Evolutionary conservation across 1,140 invertebrate species (phyloP).

Genomic region (Aphelinus atriplicis): DNA sequence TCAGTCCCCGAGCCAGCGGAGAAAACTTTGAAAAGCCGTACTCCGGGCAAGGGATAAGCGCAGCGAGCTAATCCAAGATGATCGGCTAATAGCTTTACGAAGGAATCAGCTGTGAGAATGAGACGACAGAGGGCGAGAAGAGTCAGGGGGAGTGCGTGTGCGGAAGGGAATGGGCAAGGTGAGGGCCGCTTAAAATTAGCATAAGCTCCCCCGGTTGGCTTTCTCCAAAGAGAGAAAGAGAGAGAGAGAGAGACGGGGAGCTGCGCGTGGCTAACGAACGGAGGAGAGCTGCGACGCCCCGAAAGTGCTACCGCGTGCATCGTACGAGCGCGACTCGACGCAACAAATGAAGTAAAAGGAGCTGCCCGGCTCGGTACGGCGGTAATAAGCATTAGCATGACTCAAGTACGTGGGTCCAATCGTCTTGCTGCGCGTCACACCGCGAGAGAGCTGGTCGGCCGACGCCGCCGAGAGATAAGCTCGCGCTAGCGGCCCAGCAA

Average conservation of each 20-base stretch:
- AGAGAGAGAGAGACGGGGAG: too few species aligned
- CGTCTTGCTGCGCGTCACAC: too few species aligned
- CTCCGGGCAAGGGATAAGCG: slow-evolving; percentile 38
- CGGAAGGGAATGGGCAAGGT: neutral
- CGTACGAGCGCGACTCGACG: neutral
- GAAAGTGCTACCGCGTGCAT: slow-evolving; percentile 45
- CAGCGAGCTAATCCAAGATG: slow-evolving; percentile 64
- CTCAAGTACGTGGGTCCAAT: too few species aligned
- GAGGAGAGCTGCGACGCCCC: slow-evolving; percentile 43
- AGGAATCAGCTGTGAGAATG: slow-evolving; percentile 56
- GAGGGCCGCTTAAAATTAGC: slow-evolving; percentile 47
- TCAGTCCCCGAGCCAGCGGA: neutral
- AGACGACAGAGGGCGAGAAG: neutral
- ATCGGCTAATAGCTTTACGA: slow-evolving; percentile 66
- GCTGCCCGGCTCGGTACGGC: too few species aligned
- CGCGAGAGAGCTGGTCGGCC: too few species aligned
- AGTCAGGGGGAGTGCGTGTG: neutral
- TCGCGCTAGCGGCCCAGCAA: too few species aligned
- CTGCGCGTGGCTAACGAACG: slow-evolving; percentile 42
- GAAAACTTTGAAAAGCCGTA: slow-evolving; percentile 44
- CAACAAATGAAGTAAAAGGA: too few species aligned
- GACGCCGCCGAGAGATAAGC: too few species aligned
- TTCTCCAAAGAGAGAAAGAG: neutral
- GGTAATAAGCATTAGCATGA: too few species aligned
- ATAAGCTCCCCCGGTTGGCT: slow-evolving; percentile 42